phyloP scores from a whole-genome alignment of 2,113 vertebrate genomes.

The Elephas maximus region DNA sequence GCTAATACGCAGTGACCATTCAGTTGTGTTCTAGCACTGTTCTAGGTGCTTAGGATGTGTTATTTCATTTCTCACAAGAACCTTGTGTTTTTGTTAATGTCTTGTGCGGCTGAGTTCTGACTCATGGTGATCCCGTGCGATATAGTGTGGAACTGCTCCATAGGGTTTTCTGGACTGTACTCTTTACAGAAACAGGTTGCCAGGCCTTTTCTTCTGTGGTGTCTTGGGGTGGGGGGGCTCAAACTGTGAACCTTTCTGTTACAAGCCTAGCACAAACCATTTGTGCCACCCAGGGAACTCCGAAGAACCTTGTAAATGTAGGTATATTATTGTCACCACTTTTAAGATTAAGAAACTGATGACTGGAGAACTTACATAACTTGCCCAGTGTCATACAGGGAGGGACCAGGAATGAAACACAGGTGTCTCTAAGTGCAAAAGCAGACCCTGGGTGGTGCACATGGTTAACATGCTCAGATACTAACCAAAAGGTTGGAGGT shows the following conservation, averaged over 20 bases:
- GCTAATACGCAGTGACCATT: neutral
- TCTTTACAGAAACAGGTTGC: too few species aligned
- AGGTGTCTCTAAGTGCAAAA: neutral
- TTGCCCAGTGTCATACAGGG: neutral
- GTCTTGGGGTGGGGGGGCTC: neutral
- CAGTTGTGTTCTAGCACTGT: neutral
- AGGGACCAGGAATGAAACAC: slow-evolving; percentile 5
- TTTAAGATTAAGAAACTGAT: slow-evolving; percentile 1
- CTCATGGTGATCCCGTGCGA: neutral
- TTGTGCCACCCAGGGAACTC: neutral
- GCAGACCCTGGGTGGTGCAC: neutral
- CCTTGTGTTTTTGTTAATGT: neutral
- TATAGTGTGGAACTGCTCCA: neutral
- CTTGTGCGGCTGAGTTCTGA: neutral
- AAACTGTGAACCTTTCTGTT: neutral
- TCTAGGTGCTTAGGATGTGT: neutral
- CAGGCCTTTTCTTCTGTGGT: too few species aligned
- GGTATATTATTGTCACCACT: neutral
- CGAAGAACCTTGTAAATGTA: neutral
- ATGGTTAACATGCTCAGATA: neutral
- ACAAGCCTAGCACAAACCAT: neutral
- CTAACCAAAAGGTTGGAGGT: neutral
- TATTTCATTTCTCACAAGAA: slow-evolving; percentile 17
- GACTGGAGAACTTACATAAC: slow-evolving; percentile 14
- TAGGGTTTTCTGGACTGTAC: neutral